Evolutionary conservation across 2,113 vertebrate genomes (phyloP).

Genomic region (Tonatia bakeri): DNA sequence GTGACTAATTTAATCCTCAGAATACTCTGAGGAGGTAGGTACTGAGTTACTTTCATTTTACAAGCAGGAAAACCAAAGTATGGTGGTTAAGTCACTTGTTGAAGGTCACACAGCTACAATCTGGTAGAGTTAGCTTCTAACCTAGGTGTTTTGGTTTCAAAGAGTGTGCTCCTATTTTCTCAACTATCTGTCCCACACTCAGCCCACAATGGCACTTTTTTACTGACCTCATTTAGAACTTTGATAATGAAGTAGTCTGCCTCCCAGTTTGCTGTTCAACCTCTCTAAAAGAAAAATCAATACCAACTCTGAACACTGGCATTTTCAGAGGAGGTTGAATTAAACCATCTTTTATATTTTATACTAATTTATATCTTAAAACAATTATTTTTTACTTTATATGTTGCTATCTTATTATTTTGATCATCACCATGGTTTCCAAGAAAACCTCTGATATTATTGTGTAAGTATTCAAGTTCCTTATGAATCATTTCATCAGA

Average conservation of each 20-base stretch:
- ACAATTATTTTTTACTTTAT: not conserved
- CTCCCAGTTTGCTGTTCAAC: not conserved
- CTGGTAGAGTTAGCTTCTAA: not conserved
- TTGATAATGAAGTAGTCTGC: slow-evolving; percentile 22
- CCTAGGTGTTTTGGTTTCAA: not conserved
- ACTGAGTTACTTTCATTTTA: not conserved
- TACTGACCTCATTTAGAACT: slow-evolving; percentile 2
- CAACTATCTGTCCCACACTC: not conserved
- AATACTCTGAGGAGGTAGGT: not conserved
- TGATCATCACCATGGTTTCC: not conserved
- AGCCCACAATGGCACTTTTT: not conserved
- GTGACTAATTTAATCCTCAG: not conserved
- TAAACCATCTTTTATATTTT: not conserved
- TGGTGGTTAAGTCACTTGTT: not conserved
- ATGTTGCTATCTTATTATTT: not conserved
- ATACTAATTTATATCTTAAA: not conserved
- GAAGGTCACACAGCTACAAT: not conserved
- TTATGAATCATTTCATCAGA: not conserved
- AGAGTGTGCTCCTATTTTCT: not conserved
- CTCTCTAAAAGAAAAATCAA: not conserved
- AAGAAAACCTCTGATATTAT: not conserved
- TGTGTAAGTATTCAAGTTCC: not conserved
- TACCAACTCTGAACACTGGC: not conserved
- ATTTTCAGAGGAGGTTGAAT: not conserved
- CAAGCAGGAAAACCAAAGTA: not conserved